These are phyloP conservation scores for Drosophila arawakana DNA, from an alignment of 1,140 invertebrate species.

Conservation along the genomic window DNA sequence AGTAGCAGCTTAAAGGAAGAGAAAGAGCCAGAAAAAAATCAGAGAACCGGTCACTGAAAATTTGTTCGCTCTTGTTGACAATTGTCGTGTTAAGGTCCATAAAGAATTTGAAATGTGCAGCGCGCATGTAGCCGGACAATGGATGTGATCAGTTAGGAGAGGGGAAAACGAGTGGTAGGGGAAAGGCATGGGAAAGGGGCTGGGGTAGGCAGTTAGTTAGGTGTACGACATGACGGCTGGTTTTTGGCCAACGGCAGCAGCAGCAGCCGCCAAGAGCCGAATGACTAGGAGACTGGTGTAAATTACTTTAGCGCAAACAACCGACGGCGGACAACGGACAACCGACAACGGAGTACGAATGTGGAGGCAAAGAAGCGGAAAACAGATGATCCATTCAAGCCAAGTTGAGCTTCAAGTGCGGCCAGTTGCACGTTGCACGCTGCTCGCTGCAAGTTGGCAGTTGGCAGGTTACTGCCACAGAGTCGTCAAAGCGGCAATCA, in stretches of 20 bases:
- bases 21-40: neutral
- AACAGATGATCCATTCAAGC: conserved; percentile 50
- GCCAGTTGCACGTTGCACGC: conserved; percentile 33
- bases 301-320: conserved; percentile 71
- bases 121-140: conserved; percentile 48
- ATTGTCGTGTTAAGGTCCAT: conserved; percentile 71
- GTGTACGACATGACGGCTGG: conserved; percentile 44
- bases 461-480: conserved; percentile 42
- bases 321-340: neutral
- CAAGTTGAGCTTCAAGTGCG: conserved; percentile 18
- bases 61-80: conserved; percentile 81
- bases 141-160: neutral
- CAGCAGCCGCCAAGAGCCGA: conserved; percentile 2
- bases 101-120: conserved; percentile 70
- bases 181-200: no score
- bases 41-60: conserved; percentile 57
- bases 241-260: conserved; percentile 43
- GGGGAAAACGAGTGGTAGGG: neutral
- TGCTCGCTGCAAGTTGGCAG: conserved; percentile 31
- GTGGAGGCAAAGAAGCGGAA: neutral
- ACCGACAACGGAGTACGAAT: no score
- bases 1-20: neutral
- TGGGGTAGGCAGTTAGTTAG: conserved; percentile 33
- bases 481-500: conserved; percentile 60
- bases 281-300: conserved; percentile 58